Conservation (phyloP, 2,797 vertebrate genomes). For the Phalanger gymnotis region DNA sequence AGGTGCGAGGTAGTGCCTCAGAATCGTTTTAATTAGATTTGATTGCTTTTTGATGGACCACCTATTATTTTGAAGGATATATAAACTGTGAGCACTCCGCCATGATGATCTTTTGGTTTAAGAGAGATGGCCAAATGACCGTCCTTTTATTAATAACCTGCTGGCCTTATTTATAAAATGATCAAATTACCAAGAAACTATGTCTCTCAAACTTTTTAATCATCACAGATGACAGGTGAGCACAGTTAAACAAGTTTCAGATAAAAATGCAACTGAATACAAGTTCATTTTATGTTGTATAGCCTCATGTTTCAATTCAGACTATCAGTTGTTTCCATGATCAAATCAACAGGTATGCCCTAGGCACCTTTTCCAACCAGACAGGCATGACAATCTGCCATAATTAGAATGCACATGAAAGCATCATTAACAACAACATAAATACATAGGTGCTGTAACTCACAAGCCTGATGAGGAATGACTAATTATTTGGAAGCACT, state of each 20-base stretch:
- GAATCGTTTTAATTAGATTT: background rate
- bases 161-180: background rate
- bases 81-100: background rate
- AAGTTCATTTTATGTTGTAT: background rate
- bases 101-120: background rate
- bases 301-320: constrained; percentile 4
- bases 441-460: background rate
- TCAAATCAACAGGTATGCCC: background rate
- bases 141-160: background rate
- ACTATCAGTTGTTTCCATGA: constrained; percentile 24
- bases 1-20: too few relatives aligned
- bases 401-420: background rate
- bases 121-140: background rate
- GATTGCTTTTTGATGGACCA: background rate
- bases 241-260: background rate
- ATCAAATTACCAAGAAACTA: background rate
- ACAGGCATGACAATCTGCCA: background rate
- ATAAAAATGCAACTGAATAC: constrained; percentile 15
- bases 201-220: background rate
- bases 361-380: background rate
- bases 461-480: constrained; percentile 10
- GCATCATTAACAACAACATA: background rate
- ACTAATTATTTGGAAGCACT: constrained; percentile 24
- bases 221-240: background rate
- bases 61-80: background rate